Conservation (phyloP, 1,140 invertebrate species). For the Drosophila biarmipes region DNA sequence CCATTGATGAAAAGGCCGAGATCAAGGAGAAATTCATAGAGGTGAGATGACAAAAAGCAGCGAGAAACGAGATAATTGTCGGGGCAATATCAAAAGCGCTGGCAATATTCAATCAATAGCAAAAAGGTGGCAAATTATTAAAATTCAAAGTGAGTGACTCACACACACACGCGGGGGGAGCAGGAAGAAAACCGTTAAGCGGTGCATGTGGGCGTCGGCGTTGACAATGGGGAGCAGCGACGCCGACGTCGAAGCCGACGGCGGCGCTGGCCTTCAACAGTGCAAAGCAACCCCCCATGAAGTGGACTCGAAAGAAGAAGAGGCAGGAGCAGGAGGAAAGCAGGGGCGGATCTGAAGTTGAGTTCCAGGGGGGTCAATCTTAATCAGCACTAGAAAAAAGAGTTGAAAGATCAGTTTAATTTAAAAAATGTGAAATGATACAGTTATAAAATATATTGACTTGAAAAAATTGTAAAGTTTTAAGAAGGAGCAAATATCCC, state of each 20-base stretch:
- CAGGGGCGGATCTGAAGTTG: background rate
- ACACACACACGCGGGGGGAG: conserved; percentile 22
- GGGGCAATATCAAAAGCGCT: background rate
- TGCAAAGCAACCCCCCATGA: conserved; percentile 73
- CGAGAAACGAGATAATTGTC: conserved; percentile 5
- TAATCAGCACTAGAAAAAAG: background rate
- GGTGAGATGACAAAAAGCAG: conserved; percentile 62
- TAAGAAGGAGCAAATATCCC: no score
- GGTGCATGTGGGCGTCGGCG: conserved; percentile 73
- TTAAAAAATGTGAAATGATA: no score
- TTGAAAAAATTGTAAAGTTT: no score
- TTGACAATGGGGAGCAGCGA: conserved; percentile 36
- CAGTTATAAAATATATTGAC: no score
- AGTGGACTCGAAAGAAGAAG: conserved; percentile 31
- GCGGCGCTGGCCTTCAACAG: conserved; percentile 71
- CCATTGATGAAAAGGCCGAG: conserved; percentile 82
- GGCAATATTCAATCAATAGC: conserved; percentile 31
- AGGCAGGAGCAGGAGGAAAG: conserved; percentile 12
- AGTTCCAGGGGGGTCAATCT: background rate
- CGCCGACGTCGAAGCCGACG: conserved; percentile 28
- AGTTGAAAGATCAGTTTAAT: background rate
- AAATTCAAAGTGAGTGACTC: conserved; percentile 71
- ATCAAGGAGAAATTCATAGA: conserved; percentile 84
- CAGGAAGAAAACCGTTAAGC: conserved; percentile 59
- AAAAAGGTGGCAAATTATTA: conserved; percentile 30